A percentile compares a stretch with the other conserved stretches of the same genome.
Evolutionary conservation across 1,140 invertebrate species (phyloP).

Genomic region (Maniola jurtina): DNA sequence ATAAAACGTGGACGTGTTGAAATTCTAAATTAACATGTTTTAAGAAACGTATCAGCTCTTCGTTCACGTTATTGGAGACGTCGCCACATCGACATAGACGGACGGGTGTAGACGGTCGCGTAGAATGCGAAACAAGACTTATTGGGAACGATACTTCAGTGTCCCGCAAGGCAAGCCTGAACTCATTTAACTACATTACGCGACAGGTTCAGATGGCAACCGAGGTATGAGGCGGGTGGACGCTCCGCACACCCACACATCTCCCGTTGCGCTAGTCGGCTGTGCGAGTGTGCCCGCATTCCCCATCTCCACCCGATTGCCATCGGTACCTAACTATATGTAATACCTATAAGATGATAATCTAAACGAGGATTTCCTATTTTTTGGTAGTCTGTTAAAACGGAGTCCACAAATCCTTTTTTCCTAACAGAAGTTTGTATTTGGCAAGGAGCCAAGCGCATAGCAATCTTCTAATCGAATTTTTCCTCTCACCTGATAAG

Average conservation of each 20-base stretch:
- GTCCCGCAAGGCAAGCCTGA: constrained; percentile 32
- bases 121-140: constrained; percentile 36
- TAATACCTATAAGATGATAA: not conserved
- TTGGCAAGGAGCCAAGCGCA: not conserved
- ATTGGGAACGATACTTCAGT: constrained; percentile 64
- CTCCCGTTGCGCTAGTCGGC: too few species aligned
- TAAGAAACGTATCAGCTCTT: not conserved
- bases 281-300: too few species aligned
- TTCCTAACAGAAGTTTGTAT: not conserved
- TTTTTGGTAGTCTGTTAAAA: not conserved
- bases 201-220: too few species aligned
- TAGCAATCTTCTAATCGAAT: constrained; percentile 3
- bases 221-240: too few species aligned
- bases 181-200: constrained; percentile 20
- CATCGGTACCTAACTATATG: too few species aligned
- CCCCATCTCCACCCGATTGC: too few species aligned
- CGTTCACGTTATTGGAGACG: not conserved
- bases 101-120: constrained; percentile 6
- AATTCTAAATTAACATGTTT: constrained; percentile 7
- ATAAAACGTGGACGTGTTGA: not conserved
- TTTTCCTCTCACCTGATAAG: not conserved
- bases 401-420: not conserved
- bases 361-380: not conserved
- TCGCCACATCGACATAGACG: constrained; percentile 22
- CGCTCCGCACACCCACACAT: too few species aligned